Percentiles rank a stretch among this genome's conserved stretches.
Conservation (phyloP, 1,140 invertebrate genomes). For the Mesaphorura yosii region DNA sequence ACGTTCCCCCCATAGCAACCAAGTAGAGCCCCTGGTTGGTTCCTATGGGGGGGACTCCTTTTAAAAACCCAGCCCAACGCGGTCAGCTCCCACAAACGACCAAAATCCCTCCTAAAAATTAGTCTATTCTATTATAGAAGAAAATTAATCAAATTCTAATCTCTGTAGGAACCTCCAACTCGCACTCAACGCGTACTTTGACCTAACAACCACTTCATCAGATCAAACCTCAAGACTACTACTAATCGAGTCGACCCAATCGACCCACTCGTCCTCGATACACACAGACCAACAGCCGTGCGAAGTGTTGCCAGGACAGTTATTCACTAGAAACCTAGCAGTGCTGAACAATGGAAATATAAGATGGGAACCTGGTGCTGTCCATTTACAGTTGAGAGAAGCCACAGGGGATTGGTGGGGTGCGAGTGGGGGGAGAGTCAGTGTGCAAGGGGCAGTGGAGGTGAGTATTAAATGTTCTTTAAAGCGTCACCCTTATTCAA, state of each 20-base stretch:
- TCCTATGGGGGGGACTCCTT: too few relatives aligned
- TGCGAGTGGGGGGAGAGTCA: too few relatives aligned
- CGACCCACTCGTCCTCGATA: slow-evolving; percentile 1
- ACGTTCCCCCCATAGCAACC: slow-evolving; percentile 4
- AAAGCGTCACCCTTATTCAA: too few relatives aligned
- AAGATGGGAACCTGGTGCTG: too few relatives aligned
- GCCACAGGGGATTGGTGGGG: too few relatives aligned
- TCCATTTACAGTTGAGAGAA: too few relatives aligned
- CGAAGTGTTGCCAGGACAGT: slow-evolving; percentile 52
- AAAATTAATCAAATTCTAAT: neutral
- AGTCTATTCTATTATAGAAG: too few relatives aligned
- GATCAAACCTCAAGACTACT: neutral
- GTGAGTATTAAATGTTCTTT: too few relatives aligned
- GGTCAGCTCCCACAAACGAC: neutral
- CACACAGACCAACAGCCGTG: neutral
- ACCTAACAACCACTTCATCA: slow-evolving; percentile 41
- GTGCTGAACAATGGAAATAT: too few relatives aligned
- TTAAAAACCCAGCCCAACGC: neutral
- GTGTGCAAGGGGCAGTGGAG: too few relatives aligned
- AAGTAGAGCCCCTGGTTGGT: too few relatives aligned
- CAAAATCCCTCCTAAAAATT: too few relatives aligned
- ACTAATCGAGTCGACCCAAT: neutral
- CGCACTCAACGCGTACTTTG: slow-evolving; percentile 89
- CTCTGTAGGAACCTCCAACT: slow-evolving; percentile 80
- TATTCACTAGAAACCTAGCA: slow-evolving; percentile 46